Evolutionary conservation across 1,140 invertebrate genomes (phyloP).

Genomic region (Homalodisca vitripennis): DNA sequence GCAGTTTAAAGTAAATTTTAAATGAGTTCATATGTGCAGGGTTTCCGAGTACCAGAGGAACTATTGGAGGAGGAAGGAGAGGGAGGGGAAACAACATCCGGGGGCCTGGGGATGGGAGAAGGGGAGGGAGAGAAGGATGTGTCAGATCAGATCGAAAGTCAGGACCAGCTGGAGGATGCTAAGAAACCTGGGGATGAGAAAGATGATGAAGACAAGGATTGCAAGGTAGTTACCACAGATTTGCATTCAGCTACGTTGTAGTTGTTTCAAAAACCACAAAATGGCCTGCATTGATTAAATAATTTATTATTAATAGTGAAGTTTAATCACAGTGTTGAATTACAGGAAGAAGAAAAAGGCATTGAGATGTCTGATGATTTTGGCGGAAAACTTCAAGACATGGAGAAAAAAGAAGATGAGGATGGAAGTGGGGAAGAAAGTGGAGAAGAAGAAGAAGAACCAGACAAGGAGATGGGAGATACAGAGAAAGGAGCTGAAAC

Average conservation of each 20-base stretch:
- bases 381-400: constrained; percentile 80
- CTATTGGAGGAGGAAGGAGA: constrained; percentile 60
- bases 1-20: too few species aligned
- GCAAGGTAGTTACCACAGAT: constrained; percentile 56
- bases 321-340: neutral
- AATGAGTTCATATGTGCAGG: too few species aligned
- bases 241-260: too few species aligned
- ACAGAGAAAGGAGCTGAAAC: constrained; percentile 80
- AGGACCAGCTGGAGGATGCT: constrained; percentile 94
- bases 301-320: neutral
- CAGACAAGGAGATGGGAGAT: constrained; percentile 96
- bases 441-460: constrained; percentile 66
- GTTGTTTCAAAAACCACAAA: too few species aligned
- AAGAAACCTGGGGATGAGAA: constrained; percentile 73
- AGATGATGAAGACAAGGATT: constrained; percentile 72
- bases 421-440: constrained; percentile 60
- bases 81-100: constrained; percentile 53
- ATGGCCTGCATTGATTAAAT: too few species aligned
- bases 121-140: constrained; percentile 94
- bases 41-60: constrained; percentile 92
- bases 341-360: constrained; percentile 84
- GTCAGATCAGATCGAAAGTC: constrained; percentile 87
- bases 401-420: constrained; percentile 66
- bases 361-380: constrained; percentile 94
- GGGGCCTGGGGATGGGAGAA: constrained; percentile 85